Conservation (phyloP, 2,888 invertebrate genomes). For the Diaperis boleti region DNA sequence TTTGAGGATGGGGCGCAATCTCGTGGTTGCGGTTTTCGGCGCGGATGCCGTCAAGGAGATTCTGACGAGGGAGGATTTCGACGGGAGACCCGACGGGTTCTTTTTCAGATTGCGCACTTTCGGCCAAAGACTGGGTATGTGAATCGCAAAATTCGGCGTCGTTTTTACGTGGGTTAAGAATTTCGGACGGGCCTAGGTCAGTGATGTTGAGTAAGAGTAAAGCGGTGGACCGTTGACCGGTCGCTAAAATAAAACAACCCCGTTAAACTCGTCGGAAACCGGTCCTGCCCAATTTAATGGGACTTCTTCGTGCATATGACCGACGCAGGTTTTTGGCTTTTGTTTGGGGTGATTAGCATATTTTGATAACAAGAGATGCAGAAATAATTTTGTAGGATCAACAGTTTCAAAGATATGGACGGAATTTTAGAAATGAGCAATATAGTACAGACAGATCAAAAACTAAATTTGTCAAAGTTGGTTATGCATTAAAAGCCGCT, state of each 20-base stretch:
- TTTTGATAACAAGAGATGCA: no score
- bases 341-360: no score
- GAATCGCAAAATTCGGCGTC: neutral
- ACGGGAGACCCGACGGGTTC: conserved; percentile 79
- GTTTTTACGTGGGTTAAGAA: conserved; percentile 43
- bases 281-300: conserved; percentile 36
- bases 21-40: conserved; percentile 74
- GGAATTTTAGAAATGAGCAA: no score
- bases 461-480: no score
- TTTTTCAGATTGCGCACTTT: conserved; percentile 76
- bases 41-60: conserved; percentile 73
- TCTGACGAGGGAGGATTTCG: conserved; percentile 74
- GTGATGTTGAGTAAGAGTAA: conserved; percentile 41
- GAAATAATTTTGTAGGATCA: no score
- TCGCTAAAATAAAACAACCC: conserved; percentile 35
- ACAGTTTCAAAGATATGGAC: no score
- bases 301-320: no score
- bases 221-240: conserved; percentile 19
- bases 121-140: conserved; percentile 75
- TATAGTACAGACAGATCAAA: no score
- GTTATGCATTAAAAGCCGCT: no score
- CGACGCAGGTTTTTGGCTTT: no score
- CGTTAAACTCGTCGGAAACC: conserved; percentile 28
- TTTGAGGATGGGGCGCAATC: conserved; percentile 73
- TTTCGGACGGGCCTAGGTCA: conserved; percentile 49